Evolutionary conservation across 2,888 invertebrate species (phyloP), one percentile per base, ranked within the genome.

Genomic region (Calliphora vomitoria): DNA sequence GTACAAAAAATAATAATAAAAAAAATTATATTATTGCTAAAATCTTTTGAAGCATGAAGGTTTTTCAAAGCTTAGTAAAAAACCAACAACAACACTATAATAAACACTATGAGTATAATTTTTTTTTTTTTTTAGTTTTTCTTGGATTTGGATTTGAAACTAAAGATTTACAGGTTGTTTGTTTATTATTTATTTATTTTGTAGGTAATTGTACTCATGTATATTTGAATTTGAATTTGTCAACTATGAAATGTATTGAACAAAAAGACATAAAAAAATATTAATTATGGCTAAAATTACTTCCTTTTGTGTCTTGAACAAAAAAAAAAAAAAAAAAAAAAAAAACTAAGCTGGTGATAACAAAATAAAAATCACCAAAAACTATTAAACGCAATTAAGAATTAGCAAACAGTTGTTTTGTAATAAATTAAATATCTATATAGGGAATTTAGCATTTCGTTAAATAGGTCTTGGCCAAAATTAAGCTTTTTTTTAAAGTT

Each of bases 21-120:
- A 50, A 68, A 50, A n/a, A 60, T 31, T 72, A 31, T 81, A 66
- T 78, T 81, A 71, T 83, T 83, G 68, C 86, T 83, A 66, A 87
- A 83, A 83, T 75, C 80, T 87, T 84, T 89, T 89, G 75, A 87
- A 66, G 83, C 89, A 86, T 89, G 89, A 89, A 89, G 89, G 88
- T 81, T 81, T 82, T 66, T 74, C 60, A 53, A 78, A 68, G 41
- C 72, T 76, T n/a, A 60, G 64, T 66, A 75, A 75, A 82, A 75
- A 55, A 50, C 44, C 18, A 58, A 62, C 58, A 58, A 38, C 58
- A 25, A 11, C 53, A 68, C 15, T 15, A 50, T 53, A 64, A 64
- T n/a, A 66, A 13, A 74, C 31, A 66, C n/a, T 44, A n/a, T 18
- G 64, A 81, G 58, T 50, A 69, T 13, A 35, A 60, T 35, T 2